Evolutionary conservation across 2,888 invertebrate genomes (phyloP).

Genomic region (Sisyra terminalis): DNA sequence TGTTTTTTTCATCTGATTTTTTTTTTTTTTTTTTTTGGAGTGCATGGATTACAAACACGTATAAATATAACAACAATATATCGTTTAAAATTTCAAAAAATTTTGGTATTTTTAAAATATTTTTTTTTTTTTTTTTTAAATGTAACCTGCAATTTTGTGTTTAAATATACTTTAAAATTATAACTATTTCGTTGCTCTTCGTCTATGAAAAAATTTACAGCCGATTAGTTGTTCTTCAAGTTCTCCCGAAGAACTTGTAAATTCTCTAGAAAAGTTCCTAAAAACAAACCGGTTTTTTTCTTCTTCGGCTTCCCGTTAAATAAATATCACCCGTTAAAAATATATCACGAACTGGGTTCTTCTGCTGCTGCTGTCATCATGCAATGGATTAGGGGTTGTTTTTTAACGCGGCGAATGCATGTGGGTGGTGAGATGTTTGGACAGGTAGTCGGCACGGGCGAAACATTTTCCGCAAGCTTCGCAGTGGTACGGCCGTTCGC

Average conservation of each 20-base stretch:
- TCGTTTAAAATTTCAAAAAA: too few species aligned
- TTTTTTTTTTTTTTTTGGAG: too few species aligned
- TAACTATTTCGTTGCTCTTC: conserved; percentile 5
- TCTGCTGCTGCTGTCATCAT: too few species aligned
- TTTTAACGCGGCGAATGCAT: conserved; percentile 52
- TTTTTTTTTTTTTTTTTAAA: conserved; percentile 3
- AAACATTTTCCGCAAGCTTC: conserved; percentile 87
- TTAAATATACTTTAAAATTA: conserved; percentile 3
- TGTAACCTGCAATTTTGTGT: background rate
- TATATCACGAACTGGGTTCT: too few species aligned
- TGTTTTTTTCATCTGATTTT: too few species aligned
- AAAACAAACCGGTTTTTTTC: background rate
- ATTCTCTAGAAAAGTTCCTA: background rate
- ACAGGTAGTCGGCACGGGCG: conserved; percentile 77
- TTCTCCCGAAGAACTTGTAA: background rate
- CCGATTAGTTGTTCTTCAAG: background rate
- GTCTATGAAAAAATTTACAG: conserved; percentile 2
- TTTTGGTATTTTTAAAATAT: background rate
- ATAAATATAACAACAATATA: too few species aligned
- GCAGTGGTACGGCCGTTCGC: conserved; percentile 80
- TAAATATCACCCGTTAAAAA: too few species aligned
- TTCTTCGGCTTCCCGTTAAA: too few species aligned
- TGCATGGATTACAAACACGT: too few species aligned
- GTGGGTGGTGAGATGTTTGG: conserved; percentile 82
- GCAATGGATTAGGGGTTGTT: too few species aligned